Evolutionary conservation across 2,888 invertebrate genomes (phyloP), one percentile per base, ranked within the genome.

Genomic region (Gari tellinella): DNA sequence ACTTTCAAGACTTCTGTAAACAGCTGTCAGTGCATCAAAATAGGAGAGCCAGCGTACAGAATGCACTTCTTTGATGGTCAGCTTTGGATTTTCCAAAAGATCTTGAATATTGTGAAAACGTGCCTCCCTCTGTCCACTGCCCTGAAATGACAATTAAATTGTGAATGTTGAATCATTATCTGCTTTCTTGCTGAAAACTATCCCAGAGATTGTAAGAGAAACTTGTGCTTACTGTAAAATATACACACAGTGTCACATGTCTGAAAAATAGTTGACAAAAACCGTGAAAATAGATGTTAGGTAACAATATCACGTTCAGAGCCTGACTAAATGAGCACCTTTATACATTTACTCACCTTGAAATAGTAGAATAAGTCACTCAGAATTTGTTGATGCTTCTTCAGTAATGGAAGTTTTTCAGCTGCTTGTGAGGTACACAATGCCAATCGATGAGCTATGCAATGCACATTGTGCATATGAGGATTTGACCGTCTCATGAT

Each of bases 21-120:
- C 66, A 23, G 64, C 52, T 31, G 58, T 57, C 19, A 69, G 41
- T 4, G 69, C 73, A 40, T 55, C 51, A 52, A 58, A 70, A 41
- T 56, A 77, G 2, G 77, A 77, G 12, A 72, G 23, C 72, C 77
- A 77, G 53, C 77, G 58, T 17, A 73, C 70, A 53, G 67, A 49
- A 40, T 78, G 78, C 2, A 78, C 41, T 26, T 74, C 78, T 51
- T 74, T 78, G 40, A 48, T 40, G 0, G 60, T 74, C 2, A 78
- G 52, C 5, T 4, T 8, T 12, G 73, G 73, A 19, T 78, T 67
- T 52, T 78, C 67, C 12, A 68, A 21, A 14, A 73, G 14, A 2
- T 0, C 37, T 21, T 78, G 73, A 37, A 74, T 62, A 8, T 63
- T 70, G 23, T 70, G 46, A 1, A 73, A 41, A n/a, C 51, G 52